Percentiles rank a stretch among this genome's conserved stretches.
Conservation (phyloP, 2,113 vertebrate species). For the Rhea americana region DNA sequence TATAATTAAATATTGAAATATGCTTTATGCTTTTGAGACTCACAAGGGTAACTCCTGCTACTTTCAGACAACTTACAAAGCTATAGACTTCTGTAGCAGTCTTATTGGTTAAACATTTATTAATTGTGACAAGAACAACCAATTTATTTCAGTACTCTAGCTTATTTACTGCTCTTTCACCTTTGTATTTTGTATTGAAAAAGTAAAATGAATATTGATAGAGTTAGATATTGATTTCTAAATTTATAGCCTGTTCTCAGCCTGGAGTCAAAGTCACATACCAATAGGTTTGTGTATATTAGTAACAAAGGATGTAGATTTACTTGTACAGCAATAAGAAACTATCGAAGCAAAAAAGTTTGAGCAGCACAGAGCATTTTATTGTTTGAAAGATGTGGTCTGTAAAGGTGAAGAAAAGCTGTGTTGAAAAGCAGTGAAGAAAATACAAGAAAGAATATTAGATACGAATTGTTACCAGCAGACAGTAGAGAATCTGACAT, state of each 20-base stretch:
- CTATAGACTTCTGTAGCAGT: conserved; percentile 47
- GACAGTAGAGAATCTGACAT: not conserved
- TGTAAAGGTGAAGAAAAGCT: conserved; percentile 65
- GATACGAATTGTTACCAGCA: not conserved
- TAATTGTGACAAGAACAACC: conserved; percentile 84
- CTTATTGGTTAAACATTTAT: conserved; percentile 79
- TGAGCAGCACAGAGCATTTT: conserved; percentile 58
- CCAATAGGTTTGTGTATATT: conserved; percentile 62
- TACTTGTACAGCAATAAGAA: conserved; percentile 69
- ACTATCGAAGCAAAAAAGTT: conserved; percentile 67
- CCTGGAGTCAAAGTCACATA: conserved; percentile 80
- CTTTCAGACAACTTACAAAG: conserved; percentile 46
- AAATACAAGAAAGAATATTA: conserved; percentile 30
- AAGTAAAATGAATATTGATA: conserved; percentile 87
- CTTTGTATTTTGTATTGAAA: conserved; percentile 84
- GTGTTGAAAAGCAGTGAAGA: conserved; percentile 36
- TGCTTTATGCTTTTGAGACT: conserved; percentile 1
- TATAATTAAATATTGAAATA: not conserved
- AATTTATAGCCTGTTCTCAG: conserved; percentile 78
- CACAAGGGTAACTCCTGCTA: conserved; percentile 31
- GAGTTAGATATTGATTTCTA: conserved; percentile 83
- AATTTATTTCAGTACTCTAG: conserved; percentile 80
- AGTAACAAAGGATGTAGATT: conserved; percentile 65
- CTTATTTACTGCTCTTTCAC: conserved; percentile 85
- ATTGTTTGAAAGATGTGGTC: conserved; percentile 71